Evolutionary conservation across 1,140 invertebrate genomes (phyloP).

Genomic region (Scaptomyza pallida): DNA sequence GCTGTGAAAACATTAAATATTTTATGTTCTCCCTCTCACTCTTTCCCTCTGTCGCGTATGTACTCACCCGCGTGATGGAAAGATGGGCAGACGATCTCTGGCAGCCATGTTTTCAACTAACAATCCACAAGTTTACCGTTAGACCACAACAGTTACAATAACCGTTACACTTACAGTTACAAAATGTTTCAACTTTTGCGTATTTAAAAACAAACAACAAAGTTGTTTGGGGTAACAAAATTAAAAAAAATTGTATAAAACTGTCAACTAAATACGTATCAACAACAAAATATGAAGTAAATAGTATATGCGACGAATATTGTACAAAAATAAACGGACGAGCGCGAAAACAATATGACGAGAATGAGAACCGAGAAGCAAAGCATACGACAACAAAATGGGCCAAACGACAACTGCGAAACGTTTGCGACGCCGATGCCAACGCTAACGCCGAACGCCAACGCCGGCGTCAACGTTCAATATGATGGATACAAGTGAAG

Average conservation of each 20-base stretch:
- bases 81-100: slow-evolving; percentile 97
- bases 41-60: background rate
- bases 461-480: slow-evolving; percentile 16
- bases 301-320: slow-evolving; percentile 69
- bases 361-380: slow-evolving; percentile 34
- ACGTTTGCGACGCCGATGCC: slow-evolving; percentile 11
- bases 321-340: slow-evolving; percentile 65
- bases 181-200: background rate
- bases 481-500: slow-evolving; percentile 30
- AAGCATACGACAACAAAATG: slow-evolving; percentile 61
- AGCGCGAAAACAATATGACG: slow-evolving; percentile 33
- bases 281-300: slow-evolving; percentile 78
- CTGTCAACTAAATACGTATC: slow-evolving; percentile 71
- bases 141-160: slow-evolving; percentile 7
- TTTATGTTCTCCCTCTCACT: slow-evolving; percentile 15
- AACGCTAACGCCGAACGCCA: background rate
- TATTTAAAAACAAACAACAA: slow-evolving; percentile 9
- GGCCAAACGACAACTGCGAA: slow-evolving; percentile 46
- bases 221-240: slow-evolving; percentile 10
- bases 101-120: slow-evolving; percentile 90
- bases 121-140: slow-evolving; percentile 14
- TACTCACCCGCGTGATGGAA: slow-evolving; percentile 98
- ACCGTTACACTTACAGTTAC: slow-evolving; percentile 14
- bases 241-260: slow-evolving; percentile 38
- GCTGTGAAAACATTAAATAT: slow-evolving; percentile 65